Conservation (phyloP, 37 sponge, comb jelly and placozoan genomes). For the Halisarca cf. caerulea region DNA sequence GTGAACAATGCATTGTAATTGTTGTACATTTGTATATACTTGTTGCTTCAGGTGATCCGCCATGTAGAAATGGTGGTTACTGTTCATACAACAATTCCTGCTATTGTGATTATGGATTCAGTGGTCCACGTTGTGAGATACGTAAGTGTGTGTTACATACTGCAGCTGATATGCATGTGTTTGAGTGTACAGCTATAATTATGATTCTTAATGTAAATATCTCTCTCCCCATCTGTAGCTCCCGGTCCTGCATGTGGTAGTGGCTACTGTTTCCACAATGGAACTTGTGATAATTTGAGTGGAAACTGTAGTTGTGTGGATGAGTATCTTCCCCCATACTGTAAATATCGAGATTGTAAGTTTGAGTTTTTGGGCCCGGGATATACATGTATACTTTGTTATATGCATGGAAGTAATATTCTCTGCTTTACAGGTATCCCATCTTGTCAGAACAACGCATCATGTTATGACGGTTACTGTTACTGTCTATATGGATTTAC, state of each 20-base stretch:
- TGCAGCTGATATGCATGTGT: background rate
- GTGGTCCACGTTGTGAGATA: background rate
- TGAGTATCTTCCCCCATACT: background rate
- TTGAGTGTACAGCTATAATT: background rate
- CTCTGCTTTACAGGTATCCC: background rate
- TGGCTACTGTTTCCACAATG: background rate
- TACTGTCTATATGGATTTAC: background rate
- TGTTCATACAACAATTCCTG: background rate
- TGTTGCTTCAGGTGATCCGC: background rate
- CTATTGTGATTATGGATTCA: background rate
- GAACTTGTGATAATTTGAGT: background rate
- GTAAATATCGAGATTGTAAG: background rate
- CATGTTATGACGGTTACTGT: background rate
- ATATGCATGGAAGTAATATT: no score
- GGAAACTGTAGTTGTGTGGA: background rate
- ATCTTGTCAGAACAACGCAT: background rate
- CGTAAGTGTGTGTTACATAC: background rate
- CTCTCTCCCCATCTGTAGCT: background rate
- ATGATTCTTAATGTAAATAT: background rate
- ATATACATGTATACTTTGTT: no score
- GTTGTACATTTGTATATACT: background rate
- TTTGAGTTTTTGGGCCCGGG: no score
- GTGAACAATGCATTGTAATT: background rate
- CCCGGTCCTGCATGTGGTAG: background rate
- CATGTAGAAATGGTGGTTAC: background rate